Evolutionary conservation across 2,113 vertebrate species (phyloP), one percentile per base, ranked within the genome.

Genomic region (Panthera leo): DNA sequence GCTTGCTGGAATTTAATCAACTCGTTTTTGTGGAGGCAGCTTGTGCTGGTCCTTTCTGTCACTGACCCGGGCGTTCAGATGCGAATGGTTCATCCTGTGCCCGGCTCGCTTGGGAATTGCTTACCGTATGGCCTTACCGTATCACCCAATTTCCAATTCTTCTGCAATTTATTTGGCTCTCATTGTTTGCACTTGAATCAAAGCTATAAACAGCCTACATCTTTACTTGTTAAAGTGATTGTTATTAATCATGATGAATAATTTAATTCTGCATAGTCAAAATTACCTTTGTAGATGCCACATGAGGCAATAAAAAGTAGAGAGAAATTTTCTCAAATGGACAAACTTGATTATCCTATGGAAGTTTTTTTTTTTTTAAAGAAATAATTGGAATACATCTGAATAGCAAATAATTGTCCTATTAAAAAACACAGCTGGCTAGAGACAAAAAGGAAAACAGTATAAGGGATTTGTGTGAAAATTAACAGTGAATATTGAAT

Each of bases 401-500:
- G 76, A 98, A 29, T 16, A 85, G 21, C 63, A 92, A 82, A 95
- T 96, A 94, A 51, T 73, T 55, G 3, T 96, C 58, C 67, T 80
- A 89, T 97, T 97, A 97, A 97, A 93, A 97, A 71, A 61, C 89
- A 97, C 97, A 98, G 95, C 88, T 97, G 48, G 29, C 5, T 97
- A 95, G 89, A 97, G 79, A 97, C 85, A 92, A 51, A 67, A 93
- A 97, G 89, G 39, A 13, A 95, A 91, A 97, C 48, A 31, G 91
- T 29, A 18, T 87, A 82, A 97, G 63, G 29, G 82, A 91, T 48
- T 94, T 67, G 55, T 93, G 85, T 89, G 91, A 97, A 98, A 58
- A 51, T 96, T 97, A 75, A 36, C 13, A 94, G 84, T 67, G 94
- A 95, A 0, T 25, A 80, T 95, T 89, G 67, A 18, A 92, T 97